Percentiles rank a stretch among this genome's conserved stretches.
Evolutionary conservation across 2,113 vertebrate species (phyloP).

Genomic region (Lycaon pictus): DNA sequence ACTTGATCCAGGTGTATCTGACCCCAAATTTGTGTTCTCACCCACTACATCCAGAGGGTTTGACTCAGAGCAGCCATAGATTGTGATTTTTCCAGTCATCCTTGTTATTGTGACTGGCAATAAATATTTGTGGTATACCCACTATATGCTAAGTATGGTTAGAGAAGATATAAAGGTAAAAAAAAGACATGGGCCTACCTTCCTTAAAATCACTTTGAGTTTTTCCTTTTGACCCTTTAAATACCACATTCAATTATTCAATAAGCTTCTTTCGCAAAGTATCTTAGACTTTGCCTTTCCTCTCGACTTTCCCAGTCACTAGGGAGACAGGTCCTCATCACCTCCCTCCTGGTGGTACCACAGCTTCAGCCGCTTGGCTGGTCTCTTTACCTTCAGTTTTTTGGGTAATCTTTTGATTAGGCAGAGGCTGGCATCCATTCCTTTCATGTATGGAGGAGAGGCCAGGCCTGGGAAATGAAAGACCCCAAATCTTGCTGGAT

Average conservation of each 20-base stretch:
- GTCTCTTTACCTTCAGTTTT: not conserved
- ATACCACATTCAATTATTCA: not conserved
- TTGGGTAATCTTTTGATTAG: not conserved
- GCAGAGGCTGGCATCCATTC: not conserved
- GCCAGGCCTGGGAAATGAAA: not conserved
- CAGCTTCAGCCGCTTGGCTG: not conserved
- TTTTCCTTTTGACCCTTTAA: not conserved
- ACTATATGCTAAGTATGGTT: not conserved
- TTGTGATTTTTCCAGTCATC: not conserved
- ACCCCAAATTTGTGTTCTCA: not conserved
- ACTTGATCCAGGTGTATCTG: not conserved
- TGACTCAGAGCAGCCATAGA: not conserved
- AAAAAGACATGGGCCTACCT: not conserved
- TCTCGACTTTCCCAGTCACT: not conserved
- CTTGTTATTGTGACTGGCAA: not conserved
- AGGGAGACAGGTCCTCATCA: accelerated
- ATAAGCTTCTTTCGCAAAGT: not conserved
- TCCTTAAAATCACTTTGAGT: not conserved
- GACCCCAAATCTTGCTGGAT: not conserved
- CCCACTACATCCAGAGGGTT: not conserved
- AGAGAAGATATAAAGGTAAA: not conserved
- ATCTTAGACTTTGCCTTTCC: not conserved
- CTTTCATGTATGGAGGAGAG: not conserved
- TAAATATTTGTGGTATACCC: not conserved
- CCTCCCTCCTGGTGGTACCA: not conserved